Evolutionary conservation across 1,140 invertebrate species (phyloP), one percentile per base, ranked within the genome.

Genomic region (Hormaphis cornu): DNA sequence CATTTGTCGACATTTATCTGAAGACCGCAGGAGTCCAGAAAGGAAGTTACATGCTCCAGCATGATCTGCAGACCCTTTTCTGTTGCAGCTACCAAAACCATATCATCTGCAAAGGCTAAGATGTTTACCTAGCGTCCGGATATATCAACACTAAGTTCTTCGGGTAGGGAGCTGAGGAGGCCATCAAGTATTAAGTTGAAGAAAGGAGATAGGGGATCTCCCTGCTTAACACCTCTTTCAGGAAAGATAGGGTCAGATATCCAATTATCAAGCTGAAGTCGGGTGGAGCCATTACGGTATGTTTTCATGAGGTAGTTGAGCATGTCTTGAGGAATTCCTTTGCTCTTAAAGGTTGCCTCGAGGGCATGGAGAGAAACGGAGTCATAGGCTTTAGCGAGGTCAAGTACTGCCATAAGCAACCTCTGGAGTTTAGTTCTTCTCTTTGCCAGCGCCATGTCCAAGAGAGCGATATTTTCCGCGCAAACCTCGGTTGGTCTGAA

Each of bases 371-470:
- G n/a, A n/a, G 73, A 69, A 0, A 80, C 75, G 0, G 75, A 74
- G 40, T 79, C 78, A 59, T 80, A 80, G 0, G 77, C 76, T 24
- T 74, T 75, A 12, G 50, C 37, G 1, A 74, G 26, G 35, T 76
- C 77, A 12, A 76, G n/a, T 30, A 8, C 6, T n/a, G 48, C 48
- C n/a, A 24, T 6, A 50, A 7, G 18, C n/a, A 50, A n/a, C 8
- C n/a, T 10, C 40, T n/a, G 10, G 40, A 10, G n/a, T n/a, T n/a
- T 42, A n/a, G 10, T 42, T n/a, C n/a, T 42, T 42, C 10, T n/a
- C 10, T 42, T n/a, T n/a, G 40, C 40, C 10, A 42, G 10, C 40
- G n/a, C 10, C 40, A n/a, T 10, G n/a, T 42, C n/a, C 10, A 42
- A n/a, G 10, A 42, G n/a, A 8, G 18, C 7, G n/a, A 18, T n/a